Conservation (phyloP, 1,140 invertebrate species). For the Coelopa frigida region DNA sequence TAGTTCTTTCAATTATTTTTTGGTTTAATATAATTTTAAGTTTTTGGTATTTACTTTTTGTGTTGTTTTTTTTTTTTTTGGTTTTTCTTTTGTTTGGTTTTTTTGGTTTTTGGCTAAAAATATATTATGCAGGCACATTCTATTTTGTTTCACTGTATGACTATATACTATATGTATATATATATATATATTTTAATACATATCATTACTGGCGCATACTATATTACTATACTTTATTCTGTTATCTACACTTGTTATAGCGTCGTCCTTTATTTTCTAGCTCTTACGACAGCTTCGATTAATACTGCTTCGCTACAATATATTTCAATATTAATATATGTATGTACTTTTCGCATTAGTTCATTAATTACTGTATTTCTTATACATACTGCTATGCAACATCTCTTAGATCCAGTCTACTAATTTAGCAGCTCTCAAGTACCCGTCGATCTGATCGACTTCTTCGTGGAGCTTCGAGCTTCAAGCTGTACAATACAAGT, state of each 20-base stretch:
- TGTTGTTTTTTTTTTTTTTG: conserved; percentile 4
- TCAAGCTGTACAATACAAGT: too few relatives aligned
- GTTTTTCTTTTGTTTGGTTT: conserved; percentile 8
- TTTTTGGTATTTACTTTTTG: conserved; percentile 1
- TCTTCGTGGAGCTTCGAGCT: too few relatives aligned
- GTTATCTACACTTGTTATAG: conserved; percentile 4
- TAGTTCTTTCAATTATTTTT: too few relatives aligned
- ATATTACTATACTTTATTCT: background rate
- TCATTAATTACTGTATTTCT: too few relatives aligned
- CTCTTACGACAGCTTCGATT: too few relatives aligned
- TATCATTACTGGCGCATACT: conserved; percentile 33
- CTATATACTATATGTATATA: conserved; percentile 17
- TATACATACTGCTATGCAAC: too few relatives aligned
- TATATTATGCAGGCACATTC: conserved; percentile 45
- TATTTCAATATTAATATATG: too few relatives aligned
- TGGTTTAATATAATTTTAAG: conserved; percentile 9
- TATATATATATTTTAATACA: conserved; percentile 25
- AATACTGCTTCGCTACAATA: too few relatives aligned
- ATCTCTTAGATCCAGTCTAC: too few relatives aligned
- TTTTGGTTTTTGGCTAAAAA: conserved; percentile 36
- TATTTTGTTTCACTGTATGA: conserved; percentile 43
- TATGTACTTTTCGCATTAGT: background rate
- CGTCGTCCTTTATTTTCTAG: conserved; percentile 9
- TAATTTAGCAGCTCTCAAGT: too few relatives aligned
- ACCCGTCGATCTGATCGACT: too few relatives aligned